Percentiles rank a stretch among this genome's conserved stretches.
phyloP scores from a whole-genome alignment of 2,113 vertebrate species.

The Lophura nycthemera region DNA sequence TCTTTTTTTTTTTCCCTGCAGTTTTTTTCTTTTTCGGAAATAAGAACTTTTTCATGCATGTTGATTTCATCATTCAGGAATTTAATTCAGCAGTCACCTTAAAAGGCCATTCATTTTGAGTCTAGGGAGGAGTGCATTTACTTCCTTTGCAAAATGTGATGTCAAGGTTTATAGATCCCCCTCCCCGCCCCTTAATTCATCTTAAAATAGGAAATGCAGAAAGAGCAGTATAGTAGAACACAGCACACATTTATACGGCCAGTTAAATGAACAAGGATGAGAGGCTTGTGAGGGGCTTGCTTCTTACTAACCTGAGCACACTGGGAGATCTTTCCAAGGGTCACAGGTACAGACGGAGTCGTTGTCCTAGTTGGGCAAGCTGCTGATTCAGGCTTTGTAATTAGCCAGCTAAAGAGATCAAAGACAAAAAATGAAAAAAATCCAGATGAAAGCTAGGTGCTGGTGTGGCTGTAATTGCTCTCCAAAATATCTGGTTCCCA shows the following conservation, averaged over 20 bases:
- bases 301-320: background rate
- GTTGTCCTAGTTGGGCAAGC: background rate
- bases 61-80: conserved; percentile 64
- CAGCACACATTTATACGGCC: background rate
- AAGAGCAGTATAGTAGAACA: background rate
- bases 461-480: conserved; percentile 32
- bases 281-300: background rate
- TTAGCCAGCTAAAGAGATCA: conserved; percentile 41
- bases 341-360: background rate
- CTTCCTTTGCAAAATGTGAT: conserved; percentile 55
- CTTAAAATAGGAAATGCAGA: conserved; percentile 20
- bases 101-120: conserved; percentile 64
- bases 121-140: conserved; percentile 38
- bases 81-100: conserved; percentile 68
- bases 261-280: background rate
- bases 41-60: conserved; percentile 30
- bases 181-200: background rate
- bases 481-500: conserved; percentile 40
- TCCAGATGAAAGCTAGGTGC: conserved; percentile 47
- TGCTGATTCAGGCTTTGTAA: conserved; percentile 35
- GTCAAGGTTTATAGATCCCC: background rate
- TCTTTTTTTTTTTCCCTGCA: background rate
- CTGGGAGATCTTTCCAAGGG: conserved; percentile 1
- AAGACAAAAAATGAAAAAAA: background rate
- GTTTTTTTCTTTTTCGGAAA: conserved; percentile 48